Percentiles rank a stretch among this genome's conserved stretches.
phyloP scores from a whole-genome alignment of 2,888 invertebrate genomes.

The Steinernema carpocapsae region DNA sequence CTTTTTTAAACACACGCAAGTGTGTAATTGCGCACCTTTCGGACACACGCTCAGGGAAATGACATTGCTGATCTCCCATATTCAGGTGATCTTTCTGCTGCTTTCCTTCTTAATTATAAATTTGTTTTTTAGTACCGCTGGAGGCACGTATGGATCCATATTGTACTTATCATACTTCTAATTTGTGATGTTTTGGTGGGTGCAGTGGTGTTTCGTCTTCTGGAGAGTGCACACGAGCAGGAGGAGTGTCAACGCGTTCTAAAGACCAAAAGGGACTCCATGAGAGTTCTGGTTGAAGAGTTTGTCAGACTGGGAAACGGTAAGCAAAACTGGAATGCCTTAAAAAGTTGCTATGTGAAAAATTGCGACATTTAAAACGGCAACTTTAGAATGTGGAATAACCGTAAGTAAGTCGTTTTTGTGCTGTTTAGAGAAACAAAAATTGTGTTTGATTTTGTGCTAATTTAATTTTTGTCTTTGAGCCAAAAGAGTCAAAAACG shows the following conservation, averaged over 20 bases:
- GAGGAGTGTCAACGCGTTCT: neutral
- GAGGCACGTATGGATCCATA: slow-evolving; percentile 24
- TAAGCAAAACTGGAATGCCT: neutral
- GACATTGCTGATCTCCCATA: slow-evolving; percentile 22
- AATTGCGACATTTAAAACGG: too few relatives aligned
- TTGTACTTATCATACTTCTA: slow-evolving; percentile 6
- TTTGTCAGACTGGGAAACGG: slow-evolving; percentile 2
- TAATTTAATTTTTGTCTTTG: too few relatives aligned
- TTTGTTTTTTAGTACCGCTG: slow-evolving; percentile 24
- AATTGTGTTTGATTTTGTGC: too few relatives aligned
- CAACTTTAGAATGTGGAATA: too few relatives aligned
- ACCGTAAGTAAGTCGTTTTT: too few relatives aligned
- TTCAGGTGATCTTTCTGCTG: slow-evolving; percentile 7
- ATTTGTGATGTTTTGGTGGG: slow-evolving; percentile 10
- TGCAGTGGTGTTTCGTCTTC: neutral
- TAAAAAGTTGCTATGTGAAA: too few relatives aligned
- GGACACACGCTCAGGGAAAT: neutral
- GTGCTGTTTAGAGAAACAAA: too few relatives aligned
- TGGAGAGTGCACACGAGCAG: slow-evolving; percentile 12
- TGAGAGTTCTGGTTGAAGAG: neutral
- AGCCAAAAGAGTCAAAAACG: too few relatives aligned
- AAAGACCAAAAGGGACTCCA: neutral
- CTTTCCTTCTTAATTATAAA: neutral
- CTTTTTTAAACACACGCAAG: slow-evolving; percentile 33
- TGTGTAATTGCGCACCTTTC: slow-evolving; percentile 32